Evolutionary conservation across 2,888 invertebrate species (phyloP).

Genomic region (Cerastoderma edule): DNA sequence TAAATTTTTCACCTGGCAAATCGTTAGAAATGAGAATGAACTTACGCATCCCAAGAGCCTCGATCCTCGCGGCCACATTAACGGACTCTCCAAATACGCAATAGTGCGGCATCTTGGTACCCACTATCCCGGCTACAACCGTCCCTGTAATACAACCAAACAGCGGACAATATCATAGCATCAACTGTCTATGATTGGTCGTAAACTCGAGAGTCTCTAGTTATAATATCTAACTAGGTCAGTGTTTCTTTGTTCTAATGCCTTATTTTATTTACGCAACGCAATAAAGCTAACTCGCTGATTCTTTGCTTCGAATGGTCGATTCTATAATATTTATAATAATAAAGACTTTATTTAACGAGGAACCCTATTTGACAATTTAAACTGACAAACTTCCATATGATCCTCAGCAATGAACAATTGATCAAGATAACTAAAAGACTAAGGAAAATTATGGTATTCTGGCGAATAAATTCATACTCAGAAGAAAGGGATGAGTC

Average conservation of each 20-base stretch:
- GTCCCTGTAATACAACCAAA: conserved; percentile 48
- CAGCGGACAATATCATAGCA: neutral
- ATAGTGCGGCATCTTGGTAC: conserved; percentile 68
- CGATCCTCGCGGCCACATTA: conserved; percentile 64
- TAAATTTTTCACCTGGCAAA: too few species aligned
- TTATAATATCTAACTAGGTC: neutral
- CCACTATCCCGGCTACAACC: conserved; percentile 67
- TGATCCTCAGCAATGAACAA: too few species aligned
- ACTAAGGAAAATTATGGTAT: too few species aligned
- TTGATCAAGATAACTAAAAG: too few species aligned
- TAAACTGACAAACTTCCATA: too few species aligned
- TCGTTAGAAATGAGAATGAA: too few species aligned
- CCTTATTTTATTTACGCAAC: neutral
- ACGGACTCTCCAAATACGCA: conserved; percentile 69
- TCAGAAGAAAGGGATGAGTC: too few species aligned
- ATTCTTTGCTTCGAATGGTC: neutral
- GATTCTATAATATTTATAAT: too few species aligned
- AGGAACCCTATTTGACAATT: too few species aligned
- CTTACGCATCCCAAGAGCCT: conserved; percentile 64
- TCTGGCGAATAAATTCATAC: too few species aligned
- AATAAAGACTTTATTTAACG: too few species aligned
- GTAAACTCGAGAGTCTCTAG: neutral
- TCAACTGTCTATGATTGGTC: too few species aligned
- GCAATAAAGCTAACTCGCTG: neutral
- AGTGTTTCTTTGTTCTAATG: neutral